A percentile compares a stretch with the other conserved stretches of the same genome.
Conservation (phyloP, 2,113 vertebrate species). For the Ceyx margarethae region DNA sequence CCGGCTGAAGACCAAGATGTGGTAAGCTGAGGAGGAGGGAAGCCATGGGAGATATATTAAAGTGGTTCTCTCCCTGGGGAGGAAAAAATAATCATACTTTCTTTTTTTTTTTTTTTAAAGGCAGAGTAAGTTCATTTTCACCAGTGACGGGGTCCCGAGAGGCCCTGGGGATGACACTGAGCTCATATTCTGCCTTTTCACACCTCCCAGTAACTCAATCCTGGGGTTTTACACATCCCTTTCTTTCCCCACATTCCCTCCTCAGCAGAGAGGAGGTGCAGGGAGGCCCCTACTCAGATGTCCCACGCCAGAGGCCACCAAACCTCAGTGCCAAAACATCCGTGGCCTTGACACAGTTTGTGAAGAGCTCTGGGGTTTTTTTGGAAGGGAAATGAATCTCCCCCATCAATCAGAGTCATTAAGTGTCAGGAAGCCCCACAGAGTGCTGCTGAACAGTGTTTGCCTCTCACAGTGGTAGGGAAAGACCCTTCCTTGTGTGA, state of each 20-base stretch:
- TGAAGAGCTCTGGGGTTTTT: not conserved
- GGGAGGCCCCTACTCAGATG: not conserved
- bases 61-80: accelerated
- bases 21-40: not conserved
- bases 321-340: not conserved
- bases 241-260: not conserved
- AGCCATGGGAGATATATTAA: not conserved
- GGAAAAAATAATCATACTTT: not conserved
- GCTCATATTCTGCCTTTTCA: not conserved
- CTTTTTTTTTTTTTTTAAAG: not conserved
- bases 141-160: accelerated
- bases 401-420: not conserved
- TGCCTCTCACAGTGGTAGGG: not conserved
- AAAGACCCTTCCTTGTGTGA: not conserved
- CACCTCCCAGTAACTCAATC: not conserved
- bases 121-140: not conserved
- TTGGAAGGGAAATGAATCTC: not conserved
- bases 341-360: not conserved
- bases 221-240: accelerated
- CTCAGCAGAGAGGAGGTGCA: not conserved
- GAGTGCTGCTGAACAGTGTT: not conserved
- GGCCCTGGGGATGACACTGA: not conserved
- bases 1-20: not conserved
- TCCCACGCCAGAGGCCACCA: not conserved
- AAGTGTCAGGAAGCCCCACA: not conserved